Evolutionary conservation across 2,797 vertebrate species (phyloP), one percentile per base, ranked within the genome.

Genomic region (Peromyscus aztecus): DNA sequence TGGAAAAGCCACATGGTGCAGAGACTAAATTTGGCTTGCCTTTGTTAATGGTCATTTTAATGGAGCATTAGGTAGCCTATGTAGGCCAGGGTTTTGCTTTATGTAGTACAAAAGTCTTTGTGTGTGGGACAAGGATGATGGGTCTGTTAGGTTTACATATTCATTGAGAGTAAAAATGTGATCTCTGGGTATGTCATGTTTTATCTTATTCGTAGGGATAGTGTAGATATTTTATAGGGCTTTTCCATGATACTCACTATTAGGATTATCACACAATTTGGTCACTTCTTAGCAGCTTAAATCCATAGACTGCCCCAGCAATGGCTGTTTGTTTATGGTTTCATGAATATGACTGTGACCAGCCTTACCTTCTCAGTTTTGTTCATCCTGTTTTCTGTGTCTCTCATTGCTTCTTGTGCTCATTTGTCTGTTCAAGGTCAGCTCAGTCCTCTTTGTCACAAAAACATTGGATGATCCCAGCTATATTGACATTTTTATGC

Each of bases 31-130:
- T 82, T 97, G 90, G 37, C 73, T 96, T 92, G 40, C 59, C 55
- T 92, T 95, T 97, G 63, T 59, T 95, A 71, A 81, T 90, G 93
- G 88, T 89, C 93, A 96, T 88, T 96, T 97, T 81, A 94, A 46
- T 89, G 85, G 85, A 97, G 71, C 90, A 82, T 85, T 77, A 90
- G 57, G 34, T 69, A 73, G 2, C 75, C 27, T 86, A 92, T 96
- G n/a, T 94, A 95, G 96, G 96, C 21, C 90, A 94, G 37, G 29
- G 34, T 90, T 91, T 82, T 77, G n/a, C 84, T 97, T 63, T 94
- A 89, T 92, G 84, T 89, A 37, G 81, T 69, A 80, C 31, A 94
- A 92, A 96, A 69, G 24, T 86, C 67, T 89, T 37, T 40, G 46
- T 1, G 1, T 77, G 57, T 80, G 83, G 71, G 46, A 80, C 76